Conservation (phyloP, 2,797 vertebrate species). For the Bryconaethiops microstoma region DNA sequence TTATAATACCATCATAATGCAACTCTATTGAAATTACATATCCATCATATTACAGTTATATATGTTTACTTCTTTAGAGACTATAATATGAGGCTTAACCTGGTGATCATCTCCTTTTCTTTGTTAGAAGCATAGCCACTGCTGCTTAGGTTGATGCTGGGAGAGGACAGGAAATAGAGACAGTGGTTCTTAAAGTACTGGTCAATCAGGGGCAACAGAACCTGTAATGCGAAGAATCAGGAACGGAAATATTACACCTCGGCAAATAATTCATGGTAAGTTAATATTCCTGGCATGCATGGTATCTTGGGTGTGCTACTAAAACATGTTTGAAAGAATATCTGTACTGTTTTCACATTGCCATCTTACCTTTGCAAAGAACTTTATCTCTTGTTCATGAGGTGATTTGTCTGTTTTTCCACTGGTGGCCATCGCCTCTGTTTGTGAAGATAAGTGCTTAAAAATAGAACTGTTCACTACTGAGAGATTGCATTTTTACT, state of each 20-base stretch:
- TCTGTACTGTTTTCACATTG: not conserved
- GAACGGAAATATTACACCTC: not conserved
- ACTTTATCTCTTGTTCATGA: constrained; percentile 98
- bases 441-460: constrained; percentile 2
- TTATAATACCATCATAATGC: not conserved
- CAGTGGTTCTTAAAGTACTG: constrained; percentile 97
- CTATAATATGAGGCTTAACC: constrained; percentile 70
- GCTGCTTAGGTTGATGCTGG: constrained; percentile 90
- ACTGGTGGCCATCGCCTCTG: constrained; percentile 96
- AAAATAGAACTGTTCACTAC: not conserved
- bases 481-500: not conserved
- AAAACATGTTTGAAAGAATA: not conserved
- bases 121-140: constrained; percentile 97
- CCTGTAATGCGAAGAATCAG: constrained; percentile 69
- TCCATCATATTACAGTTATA: not conserved
- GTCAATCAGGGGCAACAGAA: constrained; percentile 92
- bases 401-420: constrained; percentile 97
- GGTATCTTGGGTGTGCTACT: not conserved
- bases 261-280: not conserved
- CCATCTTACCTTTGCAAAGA: constrained; percentile 93
- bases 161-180: constrained; percentile 96
- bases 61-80: too few relatives aligned
- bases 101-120: constrained; percentile 99
- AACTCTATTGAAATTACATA: not conserved
- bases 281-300: not conserved